Conservation (phyloP, 2,888 invertebrate genomes). For the Taphrorychus bicolor region DNA sequence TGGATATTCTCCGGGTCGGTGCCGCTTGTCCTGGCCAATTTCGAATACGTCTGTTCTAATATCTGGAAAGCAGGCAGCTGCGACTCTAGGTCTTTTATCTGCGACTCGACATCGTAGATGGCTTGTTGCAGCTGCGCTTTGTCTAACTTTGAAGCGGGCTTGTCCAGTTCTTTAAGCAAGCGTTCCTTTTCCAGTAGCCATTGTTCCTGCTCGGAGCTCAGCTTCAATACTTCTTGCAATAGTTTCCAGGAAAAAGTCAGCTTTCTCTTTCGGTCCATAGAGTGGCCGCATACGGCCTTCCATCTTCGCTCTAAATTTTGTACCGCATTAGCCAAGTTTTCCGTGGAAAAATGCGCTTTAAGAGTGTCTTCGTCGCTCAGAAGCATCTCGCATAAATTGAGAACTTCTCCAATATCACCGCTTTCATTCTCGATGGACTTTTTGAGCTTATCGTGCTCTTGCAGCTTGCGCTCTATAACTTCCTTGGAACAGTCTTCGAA, state of each 20-base stretch:
- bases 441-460: conserved; percentile 76
- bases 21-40: conserved; percentile 71
- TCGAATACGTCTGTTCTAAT: conserved; percentile 74
- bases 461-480: conserved; percentile 72
- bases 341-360: conserved; percentile 75
- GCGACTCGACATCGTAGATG: conserved; percentile 64
- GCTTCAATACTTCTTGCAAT: conserved; percentile 65
- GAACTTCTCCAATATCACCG: conserved; percentile 76
- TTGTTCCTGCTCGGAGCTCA: conserved; percentile 66
- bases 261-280: conserved; percentile 74
- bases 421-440: conserved; percentile 79
- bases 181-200: conserved; percentile 71
- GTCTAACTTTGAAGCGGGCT: conserved; percentile 63
- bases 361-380: conserved; percentile 77
- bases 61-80: conserved; percentile 66
- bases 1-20: conserved; percentile 74
- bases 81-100: conserved; percentile 65
- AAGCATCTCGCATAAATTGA: conserved; percentile 80
- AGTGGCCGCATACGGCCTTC: conserved; percentile 77
- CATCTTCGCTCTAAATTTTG: conserved; percentile 80
- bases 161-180: conserved; percentile 67
- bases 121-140: conserved; percentile 68
- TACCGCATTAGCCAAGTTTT: conserved; percentile 70
- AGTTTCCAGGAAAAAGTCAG: conserved; percentile 69
- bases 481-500: conserved; percentile 72